These are phyloP conservation scores for Dicerorhinus sumatrensis DNA, from an alignment of 2,113 vertebrate species.

Conservation along the genomic window DNA sequence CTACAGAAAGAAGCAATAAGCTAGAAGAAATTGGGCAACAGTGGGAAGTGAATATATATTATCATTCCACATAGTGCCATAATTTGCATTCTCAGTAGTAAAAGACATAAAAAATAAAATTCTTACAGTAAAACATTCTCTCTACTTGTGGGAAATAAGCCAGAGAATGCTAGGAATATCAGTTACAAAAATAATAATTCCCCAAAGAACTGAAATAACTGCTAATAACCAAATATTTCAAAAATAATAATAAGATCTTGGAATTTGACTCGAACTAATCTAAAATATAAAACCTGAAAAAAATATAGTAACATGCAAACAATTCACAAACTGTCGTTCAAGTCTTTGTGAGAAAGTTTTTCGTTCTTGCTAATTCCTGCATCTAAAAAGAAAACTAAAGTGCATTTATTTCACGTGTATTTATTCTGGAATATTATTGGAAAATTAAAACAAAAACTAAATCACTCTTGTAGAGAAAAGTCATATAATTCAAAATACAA, in stretches of 20 bases:
- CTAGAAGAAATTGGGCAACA: neutral
- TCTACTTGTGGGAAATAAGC: neutral
- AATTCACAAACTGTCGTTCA: neutral
- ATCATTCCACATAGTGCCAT: neutral
- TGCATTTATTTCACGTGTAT: neutral
- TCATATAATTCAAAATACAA: neutral
- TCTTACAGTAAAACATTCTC: neutral
- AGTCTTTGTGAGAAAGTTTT: neutral
- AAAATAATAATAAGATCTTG: neutral
- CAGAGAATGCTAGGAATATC: neutral
- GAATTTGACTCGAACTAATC: neutral
- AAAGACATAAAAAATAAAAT: neutral
- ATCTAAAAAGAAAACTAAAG: neutral
- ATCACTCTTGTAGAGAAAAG: neutral
- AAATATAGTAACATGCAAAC: neutral
- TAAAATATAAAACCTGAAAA: conserved; percentile 13
- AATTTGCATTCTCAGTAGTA: neutral
- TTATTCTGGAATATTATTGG: neutral
- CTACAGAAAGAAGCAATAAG: neutral
- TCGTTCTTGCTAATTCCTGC: neutral
- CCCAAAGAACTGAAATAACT: neutral
- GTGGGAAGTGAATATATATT: neutral
- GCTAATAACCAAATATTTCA: neutral
- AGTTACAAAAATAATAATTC: neutral
- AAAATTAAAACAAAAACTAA: neutral